Base-by-base conservation (phyloP, 2,113 vertebrate genomes). In the Stercorarius parasiticus region DNA sequence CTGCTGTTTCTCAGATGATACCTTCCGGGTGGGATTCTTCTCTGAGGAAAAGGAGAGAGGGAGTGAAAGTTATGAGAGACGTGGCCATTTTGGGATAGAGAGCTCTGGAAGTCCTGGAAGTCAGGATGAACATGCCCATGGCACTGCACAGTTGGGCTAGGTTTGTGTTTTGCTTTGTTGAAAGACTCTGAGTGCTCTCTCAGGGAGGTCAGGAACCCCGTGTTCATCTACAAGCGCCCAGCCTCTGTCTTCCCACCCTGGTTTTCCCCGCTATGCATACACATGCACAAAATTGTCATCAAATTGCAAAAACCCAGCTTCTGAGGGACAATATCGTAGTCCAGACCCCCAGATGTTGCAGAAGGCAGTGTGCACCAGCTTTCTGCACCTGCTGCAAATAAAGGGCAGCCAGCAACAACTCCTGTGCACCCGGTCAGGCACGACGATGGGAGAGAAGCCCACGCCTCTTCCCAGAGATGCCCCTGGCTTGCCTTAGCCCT, bases 201-300 rank as follows among this genome's bases (percentile, higher is more conserved):
- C 34, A 65, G 49, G 0, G 0, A 79, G 20, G 50, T 65, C 55
- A 81, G 45, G 67, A 86, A 8, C 25, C 9, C 2, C 0, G 7
- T 55, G 32, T 40, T 88, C 21, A 56, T 59, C 45, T 61, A 22
- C 23, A 42, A 47, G 29, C 45, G 74, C 13, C 32, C 18, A 47
- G 17, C 9, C 23, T 71, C 56, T 40, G 4, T 49, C 40, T 72
- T 61, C 40, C 6, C 18, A 25, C 4, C 3, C 50, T 6, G 3
- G 32, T 58, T 71, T 26, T 88, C 42, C 30, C 7, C 7, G 7
- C 13, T 36, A 8, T 6, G 4, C 20, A n/a, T 19, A 43, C 27
- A 59, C 34, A 26, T 4, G 9, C 22, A 47, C 27, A 12, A 29
- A 55, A n/a, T 29, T 12, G 43, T 43, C 83, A 40, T 70, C 42